phyloP scores from a whole-genome alignment of 2,113 vertebrate genomes.

The Hydrolagus affinis region DNA sequence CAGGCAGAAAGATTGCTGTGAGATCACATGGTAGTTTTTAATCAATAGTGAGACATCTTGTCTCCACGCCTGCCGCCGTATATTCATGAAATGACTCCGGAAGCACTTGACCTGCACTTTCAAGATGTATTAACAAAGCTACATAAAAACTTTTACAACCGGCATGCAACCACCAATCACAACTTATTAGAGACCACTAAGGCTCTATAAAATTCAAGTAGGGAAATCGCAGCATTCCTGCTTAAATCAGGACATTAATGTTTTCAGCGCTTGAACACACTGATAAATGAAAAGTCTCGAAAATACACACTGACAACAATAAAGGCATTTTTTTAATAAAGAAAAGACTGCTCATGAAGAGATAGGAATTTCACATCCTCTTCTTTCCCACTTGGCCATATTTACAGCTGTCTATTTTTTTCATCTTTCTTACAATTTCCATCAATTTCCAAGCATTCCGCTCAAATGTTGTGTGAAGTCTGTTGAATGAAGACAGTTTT shows the following conservation, averaged over 20 bases:
- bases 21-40: conserved; percentile 34
- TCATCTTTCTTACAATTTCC: background rate
- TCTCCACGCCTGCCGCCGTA: conserved; percentile 34
- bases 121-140: conserved; percentile 17
- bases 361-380: background rate
- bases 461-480: background rate
- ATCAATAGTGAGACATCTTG: conserved; percentile 33
- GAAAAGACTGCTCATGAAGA: background rate
- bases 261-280: background rate
- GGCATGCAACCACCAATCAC: conserved; percentile 40
- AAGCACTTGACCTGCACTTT: conserved; percentile 31
- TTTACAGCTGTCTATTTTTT: background rate
- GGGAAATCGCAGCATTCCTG: background rate
- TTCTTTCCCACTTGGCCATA: too few species aligned
- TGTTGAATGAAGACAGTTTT: background rate
- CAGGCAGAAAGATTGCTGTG: conserved; percentile 31
- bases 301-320: background rate
- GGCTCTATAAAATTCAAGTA: background rate
- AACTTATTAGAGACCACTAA: conserved; percentile 25
- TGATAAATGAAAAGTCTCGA: background rate
- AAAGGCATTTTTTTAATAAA: background rate
- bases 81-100: conserved; percentile 29
- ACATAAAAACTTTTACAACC: conserved; percentile 32
- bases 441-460: background rate
- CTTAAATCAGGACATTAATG: background rate